phyloP scores from a whole-genome alignment of 2,888 invertebrate species.

The Idaea biselata region DNA sequence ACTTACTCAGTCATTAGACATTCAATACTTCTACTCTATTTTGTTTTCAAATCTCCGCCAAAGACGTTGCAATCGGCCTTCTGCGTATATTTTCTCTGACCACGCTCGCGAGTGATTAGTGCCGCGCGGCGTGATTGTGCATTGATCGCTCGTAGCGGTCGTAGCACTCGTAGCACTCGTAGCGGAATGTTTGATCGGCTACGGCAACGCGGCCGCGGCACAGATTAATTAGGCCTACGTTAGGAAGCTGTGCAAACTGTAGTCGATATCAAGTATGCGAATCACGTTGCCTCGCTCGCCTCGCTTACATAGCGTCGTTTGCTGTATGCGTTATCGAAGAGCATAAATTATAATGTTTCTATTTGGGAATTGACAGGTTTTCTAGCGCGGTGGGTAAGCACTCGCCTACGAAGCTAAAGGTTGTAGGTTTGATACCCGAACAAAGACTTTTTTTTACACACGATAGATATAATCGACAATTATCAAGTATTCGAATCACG shows the following conservation, averaged over 20 bases:
- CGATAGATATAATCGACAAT: too few relatives aligned
- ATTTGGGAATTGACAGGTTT: background rate
- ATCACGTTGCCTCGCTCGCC: conserved; percentile 12
- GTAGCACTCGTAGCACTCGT: background rate
- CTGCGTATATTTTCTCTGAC: too few relatives aligned
- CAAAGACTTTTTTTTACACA: too few relatives aligned
- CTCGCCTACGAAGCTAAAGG: too few relatives aligned
- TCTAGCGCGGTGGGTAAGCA: too few relatives aligned
- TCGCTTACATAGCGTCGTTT: conserved; percentile 7
- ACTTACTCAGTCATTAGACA: conserved; percentile 15
- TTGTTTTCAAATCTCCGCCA: too few relatives aligned
- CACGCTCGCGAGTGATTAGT: background rate
- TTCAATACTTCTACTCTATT: conserved; percentile 25
- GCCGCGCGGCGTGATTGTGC: conserved; percentile 48
- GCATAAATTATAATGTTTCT: background rate
- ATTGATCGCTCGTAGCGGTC: conserved; percentile 46
- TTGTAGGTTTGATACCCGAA: too few relatives aligned
- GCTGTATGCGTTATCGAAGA: conserved; percentile 4
- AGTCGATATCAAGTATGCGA: conserved; percentile 14
- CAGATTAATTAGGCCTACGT: conserved; percentile 22
- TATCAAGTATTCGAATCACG: conserved; percentile 15
- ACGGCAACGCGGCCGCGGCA: conserved; percentile 17
- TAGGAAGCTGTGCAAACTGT: conserved; percentile 14
- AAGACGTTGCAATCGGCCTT: too few relatives aligned
- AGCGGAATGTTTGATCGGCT: conserved; percentile 17